Evolutionary conservation across 1,140 invertebrate genomes (phyloP).

Genomic region (Lasaia peninsularis): DNA sequence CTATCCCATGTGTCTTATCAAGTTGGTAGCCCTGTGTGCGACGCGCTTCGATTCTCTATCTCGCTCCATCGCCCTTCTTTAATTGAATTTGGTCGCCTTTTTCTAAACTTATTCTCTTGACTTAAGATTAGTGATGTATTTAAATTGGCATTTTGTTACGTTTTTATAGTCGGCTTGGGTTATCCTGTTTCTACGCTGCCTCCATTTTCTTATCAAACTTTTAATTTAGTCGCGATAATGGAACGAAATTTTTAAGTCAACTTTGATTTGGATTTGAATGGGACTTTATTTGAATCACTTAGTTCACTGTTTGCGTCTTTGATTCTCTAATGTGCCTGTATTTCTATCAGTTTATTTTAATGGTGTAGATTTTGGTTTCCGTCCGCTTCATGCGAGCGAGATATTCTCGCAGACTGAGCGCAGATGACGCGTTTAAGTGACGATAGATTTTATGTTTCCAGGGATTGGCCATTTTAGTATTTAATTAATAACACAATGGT

Average conservation of each 20-base stretch:
- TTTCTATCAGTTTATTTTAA: conserved; percentile 35
- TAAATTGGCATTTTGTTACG: conserved; percentile 68
- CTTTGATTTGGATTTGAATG: conserved; percentile 7
- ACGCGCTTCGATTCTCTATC: conserved; percentile 20
- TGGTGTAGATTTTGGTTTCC: conserved; percentile 48
- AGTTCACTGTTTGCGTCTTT: background rate
- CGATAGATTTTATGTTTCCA: conserved; percentile 53
- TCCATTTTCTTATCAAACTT: conserved; percentile 49
- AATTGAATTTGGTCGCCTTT: conserved; percentile 36
- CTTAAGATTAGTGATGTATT: conserved; percentile 72
- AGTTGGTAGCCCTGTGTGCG: conserved; percentile 20
- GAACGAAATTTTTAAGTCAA: conserved; percentile 23
- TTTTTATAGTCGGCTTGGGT: conserved; percentile 46
- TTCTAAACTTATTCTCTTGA: conserved; percentile 70
- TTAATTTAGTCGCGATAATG: conserved; percentile 59
- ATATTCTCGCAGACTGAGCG: conserved; percentile 21
- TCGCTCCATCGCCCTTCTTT: conserved; percentile 23
- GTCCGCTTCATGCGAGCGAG: conserved; percentile 52
- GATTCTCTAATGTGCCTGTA: background rate
- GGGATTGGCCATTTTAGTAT: conserved; percentile 19
- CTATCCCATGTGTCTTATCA: background rate
- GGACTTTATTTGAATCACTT: conserved; percentile 7
- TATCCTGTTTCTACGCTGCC: conserved; percentile 12
- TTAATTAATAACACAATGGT: conserved; percentile 20
- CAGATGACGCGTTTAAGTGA: conserved; percentile 31